Evolutionary conservation across 2,797 vertebrate species (phyloP), one percentile per base, ranked within the genome.

Genomic region (Sphenodon punctatus): DNA sequence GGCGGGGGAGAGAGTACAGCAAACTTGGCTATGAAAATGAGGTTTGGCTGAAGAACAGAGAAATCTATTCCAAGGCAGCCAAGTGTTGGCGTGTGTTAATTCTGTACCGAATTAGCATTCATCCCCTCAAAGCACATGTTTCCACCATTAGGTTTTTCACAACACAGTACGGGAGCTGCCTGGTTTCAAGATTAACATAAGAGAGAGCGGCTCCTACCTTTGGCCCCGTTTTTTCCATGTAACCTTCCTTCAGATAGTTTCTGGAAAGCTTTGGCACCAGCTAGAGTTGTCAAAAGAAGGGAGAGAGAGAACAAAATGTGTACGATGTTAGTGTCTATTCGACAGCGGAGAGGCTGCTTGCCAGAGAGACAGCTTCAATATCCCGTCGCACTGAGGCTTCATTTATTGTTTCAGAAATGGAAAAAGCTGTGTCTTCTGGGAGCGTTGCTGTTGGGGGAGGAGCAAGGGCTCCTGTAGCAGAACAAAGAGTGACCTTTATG

Each of bases 221-320:
- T 88, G 98, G 98, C 46, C 98, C 98, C 0, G 98, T 99, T 91
- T 99, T 99, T 94, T 99, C 98, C 98, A 99, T 99, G 88, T 97
- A 99, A 9, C 98, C 98, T 88, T 99, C 98, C 89, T 97, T 99
- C 93, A 98, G 96, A 91, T 98, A 99, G 95, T 97, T 99, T 60
- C 98, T 95, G n/a, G 98, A 98, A 72, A 99, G 97, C 95, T 99
- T 99, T 75, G 98, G 97, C 84, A 99, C 98, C 95, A 99, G 94
- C 98, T 99, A 60, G 14, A 79, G 78, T 6, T 64, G 39, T 4
- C 17, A 66, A 0, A 45, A 25, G 43, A 34, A 36, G 13, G 27
- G 23, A 34, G 60, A 59, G 12, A 83, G 51, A 84, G 39, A n/a
- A 27, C 38, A 23, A 16, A 56, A 36, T 13, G 27, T 53, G 45